Evolutionary conservation across 2,888 invertebrate species (phyloP), one percentile per base, ranked within the genome.

Genomic region (Plagodis pulveraria): DNA sequence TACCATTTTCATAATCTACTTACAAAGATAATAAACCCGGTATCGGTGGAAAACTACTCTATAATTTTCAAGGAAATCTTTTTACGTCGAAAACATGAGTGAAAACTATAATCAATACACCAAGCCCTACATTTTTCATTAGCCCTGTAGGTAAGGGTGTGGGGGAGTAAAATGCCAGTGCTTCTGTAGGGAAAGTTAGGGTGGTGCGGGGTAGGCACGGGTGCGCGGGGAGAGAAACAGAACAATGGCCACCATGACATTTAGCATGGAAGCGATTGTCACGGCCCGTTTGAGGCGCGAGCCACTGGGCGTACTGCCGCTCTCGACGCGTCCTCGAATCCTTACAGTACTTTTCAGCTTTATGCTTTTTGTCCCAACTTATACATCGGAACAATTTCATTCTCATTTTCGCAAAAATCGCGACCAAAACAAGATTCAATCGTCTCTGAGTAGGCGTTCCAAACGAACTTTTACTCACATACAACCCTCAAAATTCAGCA

Each of bases 181-280:
- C 83, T 84, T 82, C 74, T 76, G 74, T 71, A 78, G 80, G 80
- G 80, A 78, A 83, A 78, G 75, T 71, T 66, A 71, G 81, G 81
- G 81, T 74, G 84, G 80, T 67, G 68, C 62, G 70, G 69, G 71
- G 63, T 68, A 70, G 65, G 73, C 58, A 71, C 76, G 76, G 71
- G 74, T 65, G 71, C 62, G 72, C 72, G 69, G 76, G 68, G 72
- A 72, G 63, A 68, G 67, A 64, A 66, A 78, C 78, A 84, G 88
- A 91, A 91, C 92, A 92, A 91, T 91, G 81, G 88, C 87, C 83
- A 90, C 89, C 90, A 87, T 92, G 92, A 91, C 91, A 92, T 92
- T 91, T 91, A 91, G 88, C 88, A 89, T 89, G 89, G 89, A 90
- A 89, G 86, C 89, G 86, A 87, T 92, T 89, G 89, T 91, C 89